Percentiles rank a stretch among this genome's conserved stretches.
Evolutionary conservation across 2,888 invertebrate genomes (phyloP).

Genomic region (Drosophila nr. fundita): DNA sequence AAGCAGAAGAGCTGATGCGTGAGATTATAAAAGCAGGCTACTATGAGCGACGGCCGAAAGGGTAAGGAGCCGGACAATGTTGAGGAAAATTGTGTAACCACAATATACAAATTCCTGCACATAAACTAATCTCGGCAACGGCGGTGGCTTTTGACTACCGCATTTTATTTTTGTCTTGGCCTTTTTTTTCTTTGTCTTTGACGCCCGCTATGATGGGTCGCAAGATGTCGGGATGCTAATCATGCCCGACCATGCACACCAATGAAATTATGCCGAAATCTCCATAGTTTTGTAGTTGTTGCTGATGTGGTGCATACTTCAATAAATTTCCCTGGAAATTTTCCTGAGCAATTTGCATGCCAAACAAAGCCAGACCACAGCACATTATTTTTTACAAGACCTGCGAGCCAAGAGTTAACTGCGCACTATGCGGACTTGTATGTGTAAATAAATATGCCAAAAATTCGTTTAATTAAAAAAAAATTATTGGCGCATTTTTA

Average conservation of each 20-base stretch:
- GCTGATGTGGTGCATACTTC: constrained; percentile 27
- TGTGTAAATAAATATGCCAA: constrained; percentile 63
- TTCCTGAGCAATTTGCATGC: constrained; percentile 63
- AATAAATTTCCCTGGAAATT: constrained; percentile 56
- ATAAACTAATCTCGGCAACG: constrained; percentile 72
- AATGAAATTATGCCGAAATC: constrained; percentile 73
- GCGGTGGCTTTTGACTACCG: constrained; percentile 63
- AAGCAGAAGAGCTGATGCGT: constrained; percentile 64
- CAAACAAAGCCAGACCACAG: constrained; percentile 33
- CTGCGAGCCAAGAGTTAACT: constrained; percentile 12
- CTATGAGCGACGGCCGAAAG: constrained; percentile 12
- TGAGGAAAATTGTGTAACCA: constrained; percentile 76
- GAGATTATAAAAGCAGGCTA: constrained; percentile 53
- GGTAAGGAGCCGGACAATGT: constrained; percentile 26
- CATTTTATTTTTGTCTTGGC: constrained; percentile 45
- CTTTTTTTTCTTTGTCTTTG: constrained; percentile 31
- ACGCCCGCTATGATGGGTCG: constrained; percentile 44
- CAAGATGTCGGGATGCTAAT: constrained; percentile 54
- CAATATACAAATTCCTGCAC: constrained; percentile 78
- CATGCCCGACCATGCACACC: constrained; percentile 55
- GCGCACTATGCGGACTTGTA: constrained; percentile 22
- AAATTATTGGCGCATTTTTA: constrained; percentile 70
- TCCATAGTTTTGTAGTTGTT: constrained; percentile 43
- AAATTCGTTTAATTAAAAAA: constrained; percentile 74
- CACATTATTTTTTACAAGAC: constrained; percentile 26